These are phyloP conservation scores for Caenorhabditis becei DNA, from an alignment of 2,888 invertebrate species.

Conservation along the genomic window DNA sequence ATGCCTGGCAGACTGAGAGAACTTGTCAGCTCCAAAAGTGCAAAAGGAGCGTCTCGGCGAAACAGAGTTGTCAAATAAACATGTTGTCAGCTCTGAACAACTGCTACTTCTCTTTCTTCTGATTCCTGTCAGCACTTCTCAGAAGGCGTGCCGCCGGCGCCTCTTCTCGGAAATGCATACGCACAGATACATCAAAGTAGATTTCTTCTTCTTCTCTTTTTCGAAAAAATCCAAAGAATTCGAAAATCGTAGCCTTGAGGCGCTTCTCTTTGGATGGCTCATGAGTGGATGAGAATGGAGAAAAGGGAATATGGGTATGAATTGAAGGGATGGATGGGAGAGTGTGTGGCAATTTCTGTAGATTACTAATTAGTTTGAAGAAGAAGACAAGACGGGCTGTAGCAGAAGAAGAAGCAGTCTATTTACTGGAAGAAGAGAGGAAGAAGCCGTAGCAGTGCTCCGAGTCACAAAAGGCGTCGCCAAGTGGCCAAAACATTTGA, in stretches of 20 bases:
- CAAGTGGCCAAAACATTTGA: constrained; percentile 51
- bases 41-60: constrained; percentile 3
- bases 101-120: constrained; percentile 4
- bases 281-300: constrained; percentile 1
- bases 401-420: constrained; percentile 6
- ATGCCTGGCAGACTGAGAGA: not conserved
- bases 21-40: constrained; percentile 20
- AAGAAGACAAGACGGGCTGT: constrained; percentile 25
- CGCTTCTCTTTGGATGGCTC: constrained; percentile 7
- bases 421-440: constrained; percentile 35
- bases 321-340: not conserved
- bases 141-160: constrained; percentile 12
- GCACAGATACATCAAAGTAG: constrained; percentile 47
- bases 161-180: constrained; percentile 51
- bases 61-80: constrained; percentile 49
- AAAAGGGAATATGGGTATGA: constrained; percentile 10
- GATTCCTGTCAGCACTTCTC: constrained; percentile 38
- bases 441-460: constrained; percentile 20
- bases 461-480: constrained; percentile 14
- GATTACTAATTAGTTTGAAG: constrained; percentile 58
- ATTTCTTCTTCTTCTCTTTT: constrained; percentile 38
- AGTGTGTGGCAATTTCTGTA: constrained; percentile 40
- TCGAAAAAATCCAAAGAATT: constrained; percentile 22
- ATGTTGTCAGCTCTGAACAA: constrained; percentile 26
- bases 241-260: constrained; percentile 7